Base-by-base conservation (phyloP, 1,140 invertebrate genomes). In the Saccostrea echinata region DNA sequence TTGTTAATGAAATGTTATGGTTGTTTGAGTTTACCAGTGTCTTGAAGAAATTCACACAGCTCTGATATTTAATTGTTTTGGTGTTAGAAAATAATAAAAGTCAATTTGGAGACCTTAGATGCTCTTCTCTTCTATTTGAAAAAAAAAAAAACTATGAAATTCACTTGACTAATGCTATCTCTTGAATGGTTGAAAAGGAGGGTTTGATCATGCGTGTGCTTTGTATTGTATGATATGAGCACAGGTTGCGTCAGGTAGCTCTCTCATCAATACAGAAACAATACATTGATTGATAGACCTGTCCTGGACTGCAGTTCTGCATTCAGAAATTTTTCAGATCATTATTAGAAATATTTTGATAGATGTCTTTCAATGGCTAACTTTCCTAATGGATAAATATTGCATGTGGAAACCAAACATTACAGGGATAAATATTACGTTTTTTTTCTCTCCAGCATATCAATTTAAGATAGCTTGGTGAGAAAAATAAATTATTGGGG, bases 261-360 rank as follows among this genome's bases (percentile, higher is more conserved):
- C 12, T 12, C 27, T 30, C 68, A 76, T 76, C 68, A 76, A 76
- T 76, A 76, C 68, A 16, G 30, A 13, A 76, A 76, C 68, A 76
- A 76, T 76, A 33, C 27, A 16, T 12, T 76, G 68, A 76, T 76
- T 27, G 68, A 76, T 76, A 76, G 68, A 76, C 30, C 27, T 76
- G 68, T 76, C 27, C 24, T 27, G 16, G 30, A 76, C 27, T 3
- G 11, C 30, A 76, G 27, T 30, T 30, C 27, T 33, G 13, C 68
- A 64, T 64, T 64, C 57, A 64, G 21, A 64, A 64, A 64, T 21
- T 64, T 76, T 30, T 33, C 24, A 33, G 30, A 18, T 76, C 27
- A 76, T 33, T 76, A n/a, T n/a, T n/a, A n/a, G 27, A 76, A 30
- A 33, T 16, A 33, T 27, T 30, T 76, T 30, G 68, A 76, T 76